phyloP scores from a whole-genome alignment of 2,113 vertebrate species.

The Empidonax alnorum region DNA sequence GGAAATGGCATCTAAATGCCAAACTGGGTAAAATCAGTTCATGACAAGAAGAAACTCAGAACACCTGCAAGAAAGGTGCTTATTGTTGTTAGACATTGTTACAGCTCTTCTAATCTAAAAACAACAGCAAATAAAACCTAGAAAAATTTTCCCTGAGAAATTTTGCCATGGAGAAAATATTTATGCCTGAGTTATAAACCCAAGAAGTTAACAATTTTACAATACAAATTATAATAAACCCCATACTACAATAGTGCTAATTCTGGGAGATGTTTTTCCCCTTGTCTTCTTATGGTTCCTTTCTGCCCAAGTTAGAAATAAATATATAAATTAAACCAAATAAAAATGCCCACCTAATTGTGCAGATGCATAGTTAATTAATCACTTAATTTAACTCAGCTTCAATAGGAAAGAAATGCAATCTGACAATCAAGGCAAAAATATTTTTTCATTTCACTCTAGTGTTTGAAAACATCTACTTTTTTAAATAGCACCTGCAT shows the following conservation, averaged over 20 bases:
- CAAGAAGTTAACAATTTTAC: not conserved
- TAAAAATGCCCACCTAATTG: conserved; percentile 60
- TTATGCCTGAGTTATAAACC: not conserved
- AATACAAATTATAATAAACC: not conserved
- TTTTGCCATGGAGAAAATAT: not conserved
- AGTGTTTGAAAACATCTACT: conserved; percentile 22
- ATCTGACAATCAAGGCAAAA: conserved; percentile 34
- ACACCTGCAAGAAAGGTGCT: not conserved
- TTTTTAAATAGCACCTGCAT: not conserved
- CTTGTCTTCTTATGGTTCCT: not conserved
- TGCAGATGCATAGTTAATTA: conserved; percentile 56
- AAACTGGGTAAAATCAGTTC: not conserved
- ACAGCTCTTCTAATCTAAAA: not conserved
- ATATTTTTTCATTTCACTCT: conserved; percentile 28
- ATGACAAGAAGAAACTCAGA: not conserved
- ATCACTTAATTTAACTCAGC: conserved; percentile 60
- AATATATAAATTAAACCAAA: conserved; percentile 37
- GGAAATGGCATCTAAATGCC: not conserved
- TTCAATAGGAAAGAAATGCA: conserved; percentile 32
- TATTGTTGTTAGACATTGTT: not conserved
- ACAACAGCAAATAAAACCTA: not conserved
- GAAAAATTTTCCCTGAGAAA: not conserved
- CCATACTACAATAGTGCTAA: not conserved
- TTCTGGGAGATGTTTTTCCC: not conserved
- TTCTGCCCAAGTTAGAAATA: conserved; percentile 21